Conservation (phyloP, 2,797 vertebrate species). For the Anabacerthia variegaticeps region DNA sequence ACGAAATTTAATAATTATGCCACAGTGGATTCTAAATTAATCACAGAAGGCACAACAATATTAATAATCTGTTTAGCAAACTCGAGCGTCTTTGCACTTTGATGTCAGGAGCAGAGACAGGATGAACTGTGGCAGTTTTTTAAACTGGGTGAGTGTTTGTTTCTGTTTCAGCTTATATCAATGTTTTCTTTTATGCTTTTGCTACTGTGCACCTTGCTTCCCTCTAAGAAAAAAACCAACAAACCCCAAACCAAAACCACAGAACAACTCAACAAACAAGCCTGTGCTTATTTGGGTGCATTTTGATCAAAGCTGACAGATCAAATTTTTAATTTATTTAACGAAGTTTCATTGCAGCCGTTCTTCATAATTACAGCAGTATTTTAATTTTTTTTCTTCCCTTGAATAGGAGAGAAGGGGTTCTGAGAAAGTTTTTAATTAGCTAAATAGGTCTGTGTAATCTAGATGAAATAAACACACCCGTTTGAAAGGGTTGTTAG, state of each 20-base stretch:
- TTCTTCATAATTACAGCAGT: constrained; percentile 44
- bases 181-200: neutral
- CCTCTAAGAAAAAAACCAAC: neutral
- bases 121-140: constrained; percentile 12
- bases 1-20: constrained; percentile 67
- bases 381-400: constrained; percentile 33
- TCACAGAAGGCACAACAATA: constrained; percentile 50
- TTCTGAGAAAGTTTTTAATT: constrained; percentile 66
- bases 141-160: neutral
- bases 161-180: constrained; percentile 46
- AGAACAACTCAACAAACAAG: neutral
- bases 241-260: neutral
- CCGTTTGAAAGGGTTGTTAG: constrained; percentile 73
- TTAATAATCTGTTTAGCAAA: constrained; percentile 69
- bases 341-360: constrained; percentile 17
- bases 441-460: constrained; percentile 69
- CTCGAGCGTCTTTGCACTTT: constrained; percentile 31
- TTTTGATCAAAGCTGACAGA: constrained; percentile 44
- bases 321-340: constrained; percentile 48
- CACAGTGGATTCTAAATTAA: constrained; percentile 69
- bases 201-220: neutral
- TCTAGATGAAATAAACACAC: constrained; percentile 70
- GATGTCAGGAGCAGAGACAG: constrained; percentile 10
- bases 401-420: constrained; percentile 38
- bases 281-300: neutral